Base-by-base conservation (phyloP, 2,888 invertebrate genomes). In the Bedellia somnulentella region DNA sequence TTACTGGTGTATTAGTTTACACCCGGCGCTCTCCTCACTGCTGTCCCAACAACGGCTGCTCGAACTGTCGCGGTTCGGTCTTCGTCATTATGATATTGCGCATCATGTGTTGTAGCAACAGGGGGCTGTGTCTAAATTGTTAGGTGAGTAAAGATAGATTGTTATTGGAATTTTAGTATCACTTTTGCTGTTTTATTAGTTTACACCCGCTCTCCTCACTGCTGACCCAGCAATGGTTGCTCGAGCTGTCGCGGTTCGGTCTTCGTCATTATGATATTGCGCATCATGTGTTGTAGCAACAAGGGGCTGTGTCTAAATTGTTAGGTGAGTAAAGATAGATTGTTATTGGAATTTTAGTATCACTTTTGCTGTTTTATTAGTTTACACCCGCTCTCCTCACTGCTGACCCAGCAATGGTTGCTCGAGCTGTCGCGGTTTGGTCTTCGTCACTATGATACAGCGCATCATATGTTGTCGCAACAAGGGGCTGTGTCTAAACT, bases 401-500 rank as follows among this genome's bases (percentile, higher is more conserved):
- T 87, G 42, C 82, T 87, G 37, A 87, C 88, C 2, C 87, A 89
- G 51, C 89, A 90, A 59, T 77, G 91, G 37, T 79, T 92, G 4
- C 63, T 92, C 46, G 92, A 92, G 57, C 66, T 92, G 41, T 89
- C 90, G 24, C 78, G 91, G 64, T 80, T 86, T 71, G 82, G 91
- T 42, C 75, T 92, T 42, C 79, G 93, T 41, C 93, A 93, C 51
- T 93, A 93, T 55, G 93, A 93, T 66, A 81, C 93, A 51, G 92
- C 93, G 4, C 89, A 91, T 51, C 93, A 93, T 54, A 89, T 93
- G 78, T 80, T 93, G 32, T 88, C 89, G 35, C 92, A 93, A 75
- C 92, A 93, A 76, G 92, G 92, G 48, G 92, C 92, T 51, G 93
- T 89, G 47, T 91, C 90, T 43, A 93, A 93, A 75, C 80, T 93